Evolutionary conservation across 37 sponge, comb jelly and placozoan genomes (phyloP).

Genomic region (Chondrilla cf. caribensis): DNA sequence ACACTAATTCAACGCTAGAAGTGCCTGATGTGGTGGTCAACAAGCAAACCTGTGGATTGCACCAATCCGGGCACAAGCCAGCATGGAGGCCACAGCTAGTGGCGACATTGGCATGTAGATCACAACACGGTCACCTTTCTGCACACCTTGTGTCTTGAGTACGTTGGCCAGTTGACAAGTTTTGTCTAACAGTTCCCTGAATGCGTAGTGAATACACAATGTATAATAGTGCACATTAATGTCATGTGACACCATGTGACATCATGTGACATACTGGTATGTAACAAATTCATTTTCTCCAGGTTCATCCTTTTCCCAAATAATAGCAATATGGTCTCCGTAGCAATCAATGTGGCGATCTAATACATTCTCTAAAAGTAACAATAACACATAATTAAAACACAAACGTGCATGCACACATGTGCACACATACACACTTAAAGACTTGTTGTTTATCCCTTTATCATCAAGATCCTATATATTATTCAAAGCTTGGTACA

Average conservation of each 20-base stretch:
- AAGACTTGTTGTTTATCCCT: not conserved
- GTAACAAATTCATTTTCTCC: constrained; percentile 70
- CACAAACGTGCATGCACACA: constrained; percentile 5
- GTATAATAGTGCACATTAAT: not conserved
- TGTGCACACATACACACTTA: not conserved
- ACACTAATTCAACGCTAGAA: not conserved
- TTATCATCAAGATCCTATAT: not conserved
- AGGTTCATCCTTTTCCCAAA: constrained; percentile 95
- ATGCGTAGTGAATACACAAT: not conserved
- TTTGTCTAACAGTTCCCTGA: constrained; percentile 73
- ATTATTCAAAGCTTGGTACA: no score
- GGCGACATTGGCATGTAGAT: constrained; percentile 95
- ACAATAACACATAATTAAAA: not conserved
- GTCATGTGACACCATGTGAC: not conserved
- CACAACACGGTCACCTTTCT: constrained; percentile 89
- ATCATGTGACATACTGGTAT: constrained; percentile 59
- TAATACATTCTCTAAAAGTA: constrained; percentile 79
- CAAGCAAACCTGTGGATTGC: constrained; percentile 75
- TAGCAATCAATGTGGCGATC: constrained; percentile 74
- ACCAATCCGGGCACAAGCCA: constrained; percentile 95
- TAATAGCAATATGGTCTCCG: constrained; percentile 71
- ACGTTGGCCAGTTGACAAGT: constrained; percentile 90
- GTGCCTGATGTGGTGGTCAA: not conserved
- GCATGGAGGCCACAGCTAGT: constrained; percentile 82
- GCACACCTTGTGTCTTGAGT: constrained; percentile 78